Base-by-base conservation (phyloP, 1,140 invertebrate species). In the Andricus grossulariae region DNA sequence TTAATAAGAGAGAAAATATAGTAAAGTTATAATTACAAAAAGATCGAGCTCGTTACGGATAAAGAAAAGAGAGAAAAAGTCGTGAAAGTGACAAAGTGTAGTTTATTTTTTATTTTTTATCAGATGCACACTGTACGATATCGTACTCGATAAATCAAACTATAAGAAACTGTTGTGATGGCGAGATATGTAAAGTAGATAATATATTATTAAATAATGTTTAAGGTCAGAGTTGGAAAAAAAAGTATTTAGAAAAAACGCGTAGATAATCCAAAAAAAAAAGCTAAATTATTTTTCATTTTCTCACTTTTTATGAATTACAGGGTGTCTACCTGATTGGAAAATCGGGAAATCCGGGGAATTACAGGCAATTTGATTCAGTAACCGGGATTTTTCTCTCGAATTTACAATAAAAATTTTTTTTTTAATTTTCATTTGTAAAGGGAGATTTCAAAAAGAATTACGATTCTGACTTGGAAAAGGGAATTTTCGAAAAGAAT, bases 241-340 rank as follows among this genome's bases (percentile, higher is more conserved):
- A 66, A 66, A 66, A 39, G 39, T 66, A 66, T 66, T 66, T 66
- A 66, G 25, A 66, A 66, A 66, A 66, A n/a, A 66, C 25, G 25
- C 11, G 32, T 60, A 66, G 60, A 66, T 66, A 39, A 66, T 66
- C 16, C 60, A 32, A 39, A 39, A 66, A 39, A 39, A 39, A 39
- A 21, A 66, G 39, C 55, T 13, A 39, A 16, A 39, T 66, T 66
- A 32, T 32, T 32, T 32, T 11, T 45, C 39, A 7, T 45, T 45
- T 45, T 45, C 39, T 45, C 2, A 45, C 39, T 45, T 11, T 45
- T 7, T 45, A 45, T 0, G 25, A 32, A 32, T 32, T 32, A n/a
- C 25, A 32, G 25, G 25, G 25, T 32, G 25, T 32, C 25, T 32
- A 32, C 25, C 25, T 32, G 25, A 32, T 5, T 5, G 25, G 25